Conservation (phyloP, 2,113 vertebrate genomes). For the Epinephelus cyanopodus region DNA sequence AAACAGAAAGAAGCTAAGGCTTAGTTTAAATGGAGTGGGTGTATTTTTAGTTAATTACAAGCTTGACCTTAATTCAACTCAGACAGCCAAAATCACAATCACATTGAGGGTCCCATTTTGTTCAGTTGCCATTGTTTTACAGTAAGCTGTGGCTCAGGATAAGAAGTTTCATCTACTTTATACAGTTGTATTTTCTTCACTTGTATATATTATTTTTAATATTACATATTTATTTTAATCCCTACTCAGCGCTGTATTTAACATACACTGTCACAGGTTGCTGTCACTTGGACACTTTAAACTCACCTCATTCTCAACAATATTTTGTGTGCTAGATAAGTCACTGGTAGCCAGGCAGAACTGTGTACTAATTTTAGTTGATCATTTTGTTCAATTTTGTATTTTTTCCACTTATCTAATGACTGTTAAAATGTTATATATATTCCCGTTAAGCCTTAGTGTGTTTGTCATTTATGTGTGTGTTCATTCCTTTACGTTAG, state of each 20-base stretch:
- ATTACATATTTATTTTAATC: not conserved
- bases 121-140: not conserved
- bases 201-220: not conserved
- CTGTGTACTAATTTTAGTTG: not conserved
- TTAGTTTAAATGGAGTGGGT: not conserved
- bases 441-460: not conserved
- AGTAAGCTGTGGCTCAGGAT: not conserved
- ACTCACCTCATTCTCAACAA: not conserved
- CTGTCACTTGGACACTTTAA: not conserved
- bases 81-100: not conserved
- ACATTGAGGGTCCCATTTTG: not conserved
- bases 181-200: not conserved
- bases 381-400: not conserved
- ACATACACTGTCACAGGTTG: not conserved
- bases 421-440: not conserved
- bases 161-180: too few species aligned
- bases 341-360: not conserved
- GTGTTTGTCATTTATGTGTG: not conserved
- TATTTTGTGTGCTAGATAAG: not conserved
- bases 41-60: constrained; percentile 16
- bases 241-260: constrained; percentile 1
- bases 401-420: not conserved
- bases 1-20: not conserved
- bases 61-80: constrained; percentile 8
- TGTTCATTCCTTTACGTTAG: constrained; percentile 72